These are phyloP conservation scores for Chrysina gloriosa DNA, from an alignment of 2,888 invertebrate species.

Conservation along the genomic window DNA sequence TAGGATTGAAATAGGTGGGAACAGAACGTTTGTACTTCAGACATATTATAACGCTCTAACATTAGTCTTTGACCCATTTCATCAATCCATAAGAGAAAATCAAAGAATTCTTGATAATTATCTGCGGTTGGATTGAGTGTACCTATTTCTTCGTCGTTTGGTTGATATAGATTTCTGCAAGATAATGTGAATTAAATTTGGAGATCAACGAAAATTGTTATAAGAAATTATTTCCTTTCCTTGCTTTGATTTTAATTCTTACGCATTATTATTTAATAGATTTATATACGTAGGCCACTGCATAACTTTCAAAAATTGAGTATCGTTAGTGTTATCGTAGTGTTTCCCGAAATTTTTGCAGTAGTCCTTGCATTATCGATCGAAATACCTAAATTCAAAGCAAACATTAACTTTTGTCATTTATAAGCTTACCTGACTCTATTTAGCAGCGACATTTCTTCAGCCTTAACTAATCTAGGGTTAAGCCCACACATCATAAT, in stretches of 20 bases:
- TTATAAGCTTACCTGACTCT: no score
- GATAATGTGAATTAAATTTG: background rate
- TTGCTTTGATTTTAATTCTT: no score
- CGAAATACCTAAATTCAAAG: no score
- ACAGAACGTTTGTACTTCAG: conserved; percentile 25
- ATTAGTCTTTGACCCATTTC: conserved; percentile 67
- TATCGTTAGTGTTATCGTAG: no score
- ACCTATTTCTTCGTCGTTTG: conserved; percentile 45
- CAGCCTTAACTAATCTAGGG: no score
- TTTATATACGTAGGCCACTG: conserved; percentile 26
- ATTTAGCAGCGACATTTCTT: no score
- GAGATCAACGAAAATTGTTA: background rate
- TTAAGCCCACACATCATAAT: no score
- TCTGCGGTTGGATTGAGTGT: conserved; percentile 55
- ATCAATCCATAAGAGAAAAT: conserved; percentile 72
- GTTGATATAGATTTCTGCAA: conserved; percentile 59
- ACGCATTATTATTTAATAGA: background rate
- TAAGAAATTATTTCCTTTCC: background rate
- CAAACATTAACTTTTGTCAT: no score
- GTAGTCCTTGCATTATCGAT: no score
- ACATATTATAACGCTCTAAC: conserved; percentile 54
- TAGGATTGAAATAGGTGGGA: background rate
- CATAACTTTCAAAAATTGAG: no score
- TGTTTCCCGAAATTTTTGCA: no score
- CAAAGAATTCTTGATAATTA: conserved; percentile 69